phyloP scores from a whole-genome alignment of 1,140 invertebrate genomes.

The Ylistrum balloti region DNA sequence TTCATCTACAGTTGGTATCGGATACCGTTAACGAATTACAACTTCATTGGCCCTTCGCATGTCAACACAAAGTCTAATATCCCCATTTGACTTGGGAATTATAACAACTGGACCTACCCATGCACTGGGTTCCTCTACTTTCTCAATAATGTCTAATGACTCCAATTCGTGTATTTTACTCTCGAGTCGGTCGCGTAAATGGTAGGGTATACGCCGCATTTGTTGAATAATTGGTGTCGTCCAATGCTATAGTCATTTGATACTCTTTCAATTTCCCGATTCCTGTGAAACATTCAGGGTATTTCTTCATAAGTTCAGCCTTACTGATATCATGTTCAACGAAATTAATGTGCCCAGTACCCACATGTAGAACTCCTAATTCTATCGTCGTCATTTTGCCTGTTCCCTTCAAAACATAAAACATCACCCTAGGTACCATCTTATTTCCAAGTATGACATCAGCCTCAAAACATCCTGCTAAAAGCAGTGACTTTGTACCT shows the following conservation, averaged over 20 bases:
- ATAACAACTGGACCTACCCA: constrained; percentile 69
- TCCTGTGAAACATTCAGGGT: constrained; percentile 56
- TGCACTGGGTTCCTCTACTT: constrained; percentile 62
- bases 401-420: constrained; percentile 35
- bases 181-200: constrained; percentile 61
- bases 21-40: constrained; percentile 58
- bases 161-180: constrained; percentile 64
- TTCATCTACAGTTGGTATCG: constrained; percentile 70
- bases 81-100: constrained; percentile 54
- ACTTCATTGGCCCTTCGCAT: constrained; percentile 70
- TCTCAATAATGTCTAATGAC: constrained; percentile 69
- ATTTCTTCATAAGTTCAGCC: constrained; percentile 31
- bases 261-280: constrained; percentile 62
- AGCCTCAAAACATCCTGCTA: not conserved
- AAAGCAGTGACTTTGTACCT: not conserved
- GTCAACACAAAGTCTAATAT: constrained; percentile 72
- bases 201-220: constrained; percentile 59
- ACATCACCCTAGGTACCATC: not conserved
- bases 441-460: not conserved
- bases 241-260: constrained; percentile 63
- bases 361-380: constrained; percentile 48
- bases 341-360: not conserved
- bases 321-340: not conserved
- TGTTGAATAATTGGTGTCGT: constrained; percentile 58
- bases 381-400: constrained; percentile 43